Evolutionary conservation across 2,797 vertebrate species (phyloP), one percentile per base, ranked within the genome.

Genomic region (Acanthornis magna): DNA sequence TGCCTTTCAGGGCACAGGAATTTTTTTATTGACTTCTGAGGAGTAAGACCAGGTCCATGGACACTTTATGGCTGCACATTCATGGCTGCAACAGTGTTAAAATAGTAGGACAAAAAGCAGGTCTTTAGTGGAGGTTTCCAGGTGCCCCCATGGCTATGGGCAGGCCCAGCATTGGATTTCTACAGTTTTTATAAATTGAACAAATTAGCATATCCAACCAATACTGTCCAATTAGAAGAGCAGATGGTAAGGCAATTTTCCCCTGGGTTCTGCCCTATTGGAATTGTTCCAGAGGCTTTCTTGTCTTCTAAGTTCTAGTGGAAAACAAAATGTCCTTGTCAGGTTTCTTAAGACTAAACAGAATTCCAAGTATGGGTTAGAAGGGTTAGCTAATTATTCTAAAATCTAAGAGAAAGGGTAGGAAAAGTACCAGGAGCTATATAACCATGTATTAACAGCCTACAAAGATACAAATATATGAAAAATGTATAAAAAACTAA

Each of bases 251-350:
- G 27, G 11, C 13, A 38, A 23, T 51, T 32, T 51, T 2, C 3
- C 12, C 17, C 23, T 1, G 8, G 5, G 9, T 60, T 76, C 45
- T 67, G 5, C 45, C 42, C 16, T 10, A 29, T 0, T n/a, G 10
- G 23, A 67, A 21, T 43, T 38, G 10, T 32, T 45, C 21, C 32
- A 51, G 18, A 10, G 55, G 8, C n/a, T 60, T 67, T 67, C 14
- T 74, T 74, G 25, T 32, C 22, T 60, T 51, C 18, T 51, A 23
- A 32, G 8, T 43, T 67, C 7, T 45, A 23, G 8, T n/a, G 45
- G n/a, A 16, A 85, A 60, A 45, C 10, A 67, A 75, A 67, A 38
- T 16, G n/a, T 51, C 18, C 10, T 16, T 67, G 27, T 23, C 27
- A 67, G 18, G 3, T 18, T 75, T 67, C 27, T 43, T 11, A 45